phyloP scores from a whole-genome alignment of 2,888 invertebrate species.

The Chydorus sphaericus region DNA sequence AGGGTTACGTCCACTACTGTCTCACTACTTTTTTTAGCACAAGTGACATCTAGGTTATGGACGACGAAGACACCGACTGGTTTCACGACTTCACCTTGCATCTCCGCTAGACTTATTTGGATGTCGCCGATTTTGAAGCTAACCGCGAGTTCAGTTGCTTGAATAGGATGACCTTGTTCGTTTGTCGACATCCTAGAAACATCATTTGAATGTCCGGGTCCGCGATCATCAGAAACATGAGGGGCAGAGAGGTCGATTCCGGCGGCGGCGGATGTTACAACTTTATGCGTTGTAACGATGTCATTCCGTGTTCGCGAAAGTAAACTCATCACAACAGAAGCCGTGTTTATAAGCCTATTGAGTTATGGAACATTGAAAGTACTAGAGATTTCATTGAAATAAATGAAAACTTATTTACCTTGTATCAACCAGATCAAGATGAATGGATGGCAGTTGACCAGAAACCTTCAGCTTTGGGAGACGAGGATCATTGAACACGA shows the following conservation, averaged over 20 bases:
- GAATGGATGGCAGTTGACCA: constrained; percentile 37
- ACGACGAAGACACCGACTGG: not conserved
- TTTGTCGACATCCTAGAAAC: not conserved
- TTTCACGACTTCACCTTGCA: not conserved
- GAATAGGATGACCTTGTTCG: not conserved
- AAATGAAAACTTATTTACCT: not conserved
- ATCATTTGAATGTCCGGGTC: not conserved
- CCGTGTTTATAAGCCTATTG: constrained; percentile 32
- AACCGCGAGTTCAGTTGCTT: not conserved
- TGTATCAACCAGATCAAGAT: constrained; percentile 27
- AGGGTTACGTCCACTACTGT: not conserved
- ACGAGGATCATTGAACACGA: constrained; percentile 78
- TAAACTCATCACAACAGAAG: constrained; percentile 34
- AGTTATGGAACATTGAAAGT: constrained; percentile 30
- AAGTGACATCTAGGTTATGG: not conserved
- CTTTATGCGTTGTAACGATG: not conserved
- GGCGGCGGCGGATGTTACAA: not conserved
- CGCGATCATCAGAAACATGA: not conserved
- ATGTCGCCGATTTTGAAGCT: not conserved
- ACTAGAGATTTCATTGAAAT: not conserved
- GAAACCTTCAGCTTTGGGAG: constrained; percentile 69
- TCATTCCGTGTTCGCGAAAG: constrained; percentile 24
- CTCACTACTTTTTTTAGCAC: not conserved
- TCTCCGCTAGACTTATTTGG: not conserved
- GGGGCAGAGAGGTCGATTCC: not conserved